These are phyloP conservation scores for Chymomyza fuscimana DNA, from an alignment of 2,888 invertebrate species.

Conservation along the genomic window DNA sequence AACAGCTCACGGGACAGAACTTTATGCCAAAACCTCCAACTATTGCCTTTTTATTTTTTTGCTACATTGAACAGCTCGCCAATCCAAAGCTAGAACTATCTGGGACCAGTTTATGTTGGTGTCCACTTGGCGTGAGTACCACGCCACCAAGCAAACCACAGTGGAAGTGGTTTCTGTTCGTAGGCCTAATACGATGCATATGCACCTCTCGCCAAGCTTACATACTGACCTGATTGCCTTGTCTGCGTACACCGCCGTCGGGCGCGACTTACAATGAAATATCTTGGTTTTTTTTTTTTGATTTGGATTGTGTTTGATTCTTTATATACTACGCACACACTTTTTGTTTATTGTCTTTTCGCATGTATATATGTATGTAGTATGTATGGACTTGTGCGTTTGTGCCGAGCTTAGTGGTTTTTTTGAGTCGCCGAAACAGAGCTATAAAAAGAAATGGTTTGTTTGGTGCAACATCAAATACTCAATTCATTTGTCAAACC, in stretches of 20 bases:
- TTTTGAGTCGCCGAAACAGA: conserved; percentile 41
- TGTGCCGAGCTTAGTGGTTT: conserved; percentile 77
- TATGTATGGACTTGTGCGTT: conserved; percentile 55
- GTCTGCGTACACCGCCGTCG: neutral
- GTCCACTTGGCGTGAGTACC: neutral
- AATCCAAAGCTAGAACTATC: neutral
- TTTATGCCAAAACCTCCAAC: neutral
- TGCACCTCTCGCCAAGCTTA: neutral
- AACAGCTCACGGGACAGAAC: neutral
- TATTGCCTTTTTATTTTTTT: neutral
- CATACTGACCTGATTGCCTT: neutral
- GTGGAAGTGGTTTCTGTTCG: neutral
- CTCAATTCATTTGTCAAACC: conserved; percentile 77
- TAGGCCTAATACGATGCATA: neutral
- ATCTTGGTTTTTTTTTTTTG: neutral
- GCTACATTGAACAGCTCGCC: neutral
- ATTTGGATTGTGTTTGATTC: neutral
- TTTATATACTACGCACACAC: conserved; percentile 7
- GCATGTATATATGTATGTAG: neutral
- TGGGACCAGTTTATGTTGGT: neutral
- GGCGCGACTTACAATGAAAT: neutral
- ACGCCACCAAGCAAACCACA: neutral
- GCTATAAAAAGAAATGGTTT: conserved; percentile 75
- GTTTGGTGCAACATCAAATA: conserved; percentile 76
- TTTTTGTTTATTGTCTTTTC: conserved; percentile 18